These are phyloP conservation scores for Diuraphis noxia DNA, from an alignment of 1,140 invertebrate genomes.

Conservation along the genomic window DNA sequence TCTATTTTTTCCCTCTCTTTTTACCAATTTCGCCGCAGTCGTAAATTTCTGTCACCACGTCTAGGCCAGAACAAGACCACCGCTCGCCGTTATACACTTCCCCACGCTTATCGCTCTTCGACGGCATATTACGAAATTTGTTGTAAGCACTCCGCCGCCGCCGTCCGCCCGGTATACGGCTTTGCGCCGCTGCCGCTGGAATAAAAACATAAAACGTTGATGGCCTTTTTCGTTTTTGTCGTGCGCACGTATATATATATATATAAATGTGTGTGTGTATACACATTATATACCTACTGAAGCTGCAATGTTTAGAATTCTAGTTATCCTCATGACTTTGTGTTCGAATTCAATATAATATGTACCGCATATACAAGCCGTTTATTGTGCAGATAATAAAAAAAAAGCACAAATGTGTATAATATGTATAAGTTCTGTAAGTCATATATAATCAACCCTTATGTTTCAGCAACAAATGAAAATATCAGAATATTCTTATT, in stretches of 20 bases:
- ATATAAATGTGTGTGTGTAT: too few species aligned
- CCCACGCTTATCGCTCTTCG: background rate
- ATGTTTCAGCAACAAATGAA: background rate
- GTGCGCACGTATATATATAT: background rate
- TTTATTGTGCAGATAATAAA: background rate
- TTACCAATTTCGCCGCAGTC: slow-evolving; percentile 26
- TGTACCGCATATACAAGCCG: background rate
- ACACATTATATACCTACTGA: background rate
- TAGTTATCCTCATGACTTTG: background rate
- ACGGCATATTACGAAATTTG: background rate
- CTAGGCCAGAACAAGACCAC: slow-evolving; percentile 6
- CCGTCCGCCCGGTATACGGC: background rate
- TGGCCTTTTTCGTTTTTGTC: slow-evolving; percentile 16
- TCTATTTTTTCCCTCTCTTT: background rate
- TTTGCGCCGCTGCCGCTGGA: background rate
- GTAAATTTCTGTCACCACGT: slow-evolving; percentile 45
- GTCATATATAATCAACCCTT: background rate
- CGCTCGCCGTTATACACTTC: background rate
- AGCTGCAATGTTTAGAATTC: background rate
- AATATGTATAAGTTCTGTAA: background rate
- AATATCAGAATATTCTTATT: background rate
- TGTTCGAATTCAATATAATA: slow-evolving; percentile 3
- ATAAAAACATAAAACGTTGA: slow-evolving; percentile 34
- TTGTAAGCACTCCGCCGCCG: background rate
- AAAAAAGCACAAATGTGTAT: background rate